These are phyloP conservation scores for Enteromius trimaculatus DNA, from an alignment of 2,797 vertebrate species.

Conservation along the genomic window DNA sequence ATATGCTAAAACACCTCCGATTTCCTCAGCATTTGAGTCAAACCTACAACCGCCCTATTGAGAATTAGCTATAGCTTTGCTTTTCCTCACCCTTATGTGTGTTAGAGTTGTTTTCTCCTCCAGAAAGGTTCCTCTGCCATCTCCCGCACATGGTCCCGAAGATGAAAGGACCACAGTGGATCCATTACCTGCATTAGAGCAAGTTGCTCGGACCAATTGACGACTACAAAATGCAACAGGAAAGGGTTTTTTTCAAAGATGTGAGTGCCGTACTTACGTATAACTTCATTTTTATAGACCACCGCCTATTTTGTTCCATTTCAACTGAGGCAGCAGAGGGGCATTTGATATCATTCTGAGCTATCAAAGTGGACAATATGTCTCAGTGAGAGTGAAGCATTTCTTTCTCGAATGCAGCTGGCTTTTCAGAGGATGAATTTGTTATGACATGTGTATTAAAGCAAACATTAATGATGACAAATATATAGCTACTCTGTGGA, in stretches of 20 bases:
- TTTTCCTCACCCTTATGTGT: constrained; percentile 74
- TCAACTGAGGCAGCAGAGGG: constrained; percentile 85
- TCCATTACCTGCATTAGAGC: constrained; percentile 96
- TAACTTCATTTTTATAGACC: constrained; percentile 94
- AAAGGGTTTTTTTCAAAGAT: constrained; percentile 86
- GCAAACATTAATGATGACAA: constrained; percentile 75
- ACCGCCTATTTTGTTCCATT: constrained; percentile 90
- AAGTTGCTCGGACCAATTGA: constrained; percentile 86
- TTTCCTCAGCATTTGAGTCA: constrained; percentile 51
- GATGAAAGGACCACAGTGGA: constrained; percentile 94
- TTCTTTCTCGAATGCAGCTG: constrained; percentile 85
- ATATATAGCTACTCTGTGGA: constrained; percentile 62
- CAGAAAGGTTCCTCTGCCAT: constrained; percentile 71
- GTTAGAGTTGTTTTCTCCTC: constrained; percentile 75
- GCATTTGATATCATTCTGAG: constrained; percentile 93
- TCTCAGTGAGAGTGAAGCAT: constrained; percentile 78
- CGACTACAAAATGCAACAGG: constrained; percentile 92
- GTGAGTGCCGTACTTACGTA: constrained; percentile 93
- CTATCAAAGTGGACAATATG: constrained; percentile 93
- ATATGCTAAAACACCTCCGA: constrained; percentile 53
- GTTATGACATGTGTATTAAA: constrained; percentile 76
- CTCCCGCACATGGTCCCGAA: constrained; percentile 77
- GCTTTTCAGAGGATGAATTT: constrained; percentile 86
- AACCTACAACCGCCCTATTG: constrained; percentile 57
- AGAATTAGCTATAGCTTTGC: constrained; percentile 72